Base-by-base conservation (phyloP, 2,797 vertebrate species). In the Rhynchotus rufescens region DNA sequence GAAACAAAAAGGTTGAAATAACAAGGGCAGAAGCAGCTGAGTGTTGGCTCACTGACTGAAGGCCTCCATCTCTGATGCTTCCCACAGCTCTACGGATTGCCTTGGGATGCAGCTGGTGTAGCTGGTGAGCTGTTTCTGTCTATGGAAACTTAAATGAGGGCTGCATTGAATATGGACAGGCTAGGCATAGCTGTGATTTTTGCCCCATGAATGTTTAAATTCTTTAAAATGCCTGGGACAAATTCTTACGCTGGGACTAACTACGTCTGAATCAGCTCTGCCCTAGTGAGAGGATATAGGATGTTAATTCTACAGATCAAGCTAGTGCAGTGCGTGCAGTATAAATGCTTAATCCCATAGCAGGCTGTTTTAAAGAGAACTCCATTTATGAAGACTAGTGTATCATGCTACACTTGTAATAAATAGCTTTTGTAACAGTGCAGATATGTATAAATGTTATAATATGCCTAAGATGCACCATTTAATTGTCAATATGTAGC, bases 1-100 rank as follows among this genome's bases (percentile, higher is more conserved):
- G 68, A 86, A 82, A 75, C 23, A 52, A 64, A 17, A 72, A 75
- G 73, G 54, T 44, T 79, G 52, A 85, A 86, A 64, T 88, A 68
- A 47, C 60, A 68, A 32, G 69, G 74, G 64, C 77, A 65, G 60
- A 76, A 85, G 79, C 59, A 86, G 68, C 28, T 12, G 68, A 60
- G 77, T 10, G 47, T 75, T 66, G 47, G 47, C 47, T 62, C 74
- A 47, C 68, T 25, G 57, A 40, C 67, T 79, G 8, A 57, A 78
- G 66, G 40, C 22, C 12, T 64, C 81, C 61, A 47, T 19, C 32
- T 61, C 40, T 65, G 72, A 15, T 23, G 80, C 60, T 68, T 73
- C 57, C 17, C 45, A 65, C 19, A 28, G 64, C 76, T 52, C 80
- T 59, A 28, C 40, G 75, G 82, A 34, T 75, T 81, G 71, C 52